phyloP scores from a whole-genome alignment of 2,888 invertebrate genomes.

The Acronicta psi region DNA sequence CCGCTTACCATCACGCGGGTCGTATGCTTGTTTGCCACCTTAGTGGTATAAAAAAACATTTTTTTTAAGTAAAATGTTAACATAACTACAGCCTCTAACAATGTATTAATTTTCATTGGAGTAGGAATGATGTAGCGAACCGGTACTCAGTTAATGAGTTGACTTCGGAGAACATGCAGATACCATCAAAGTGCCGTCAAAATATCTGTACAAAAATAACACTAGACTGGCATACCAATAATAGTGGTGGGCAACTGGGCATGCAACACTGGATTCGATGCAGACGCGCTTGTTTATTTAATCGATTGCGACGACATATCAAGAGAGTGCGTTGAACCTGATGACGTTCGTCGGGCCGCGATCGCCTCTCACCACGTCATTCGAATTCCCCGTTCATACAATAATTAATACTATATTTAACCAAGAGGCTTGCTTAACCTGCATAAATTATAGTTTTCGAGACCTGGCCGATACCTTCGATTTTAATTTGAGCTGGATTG shows the following conservation, averaged over 20 bases:
- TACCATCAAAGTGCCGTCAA: background rate
- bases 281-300: slow-evolving; percentile 63
- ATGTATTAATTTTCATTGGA: too few relatives aligned
- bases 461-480: slow-evolving; percentile 8
- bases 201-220: slow-evolving; percentile 8
- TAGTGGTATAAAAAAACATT: too few relatives aligned
- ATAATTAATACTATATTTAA: slow-evolving; percentile 50
- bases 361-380: slow-evolving; percentile 67
- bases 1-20: too few relatives aligned
- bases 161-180: slow-evolving; percentile 6
- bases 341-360: slow-evolving; percentile 62
- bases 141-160: too few relatives aligned
- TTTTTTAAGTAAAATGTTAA: too few relatives aligned
- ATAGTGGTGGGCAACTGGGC: slow-evolving; percentile 43
- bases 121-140: too few relatives aligned
- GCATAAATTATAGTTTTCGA: slow-evolving; percentile 14
- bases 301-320: slow-evolving; percentile 68
- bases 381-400: slow-evolving; percentile 55
- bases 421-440: slow-evolving; percentile 27
- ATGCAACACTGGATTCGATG: slow-evolving; percentile 52
- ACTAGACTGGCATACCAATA: slow-evolving; percentile 12
- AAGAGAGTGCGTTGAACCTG: slow-evolving; percentile 68
- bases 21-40: too few relatives aligned
- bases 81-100: too few relatives aligned
- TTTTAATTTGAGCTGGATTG: slow-evolving; percentile 12